Evolutionary conservation across 1,140 invertebrate genomes (phyloP).

Genomic region (Drosophila equinoxialis): DNA sequence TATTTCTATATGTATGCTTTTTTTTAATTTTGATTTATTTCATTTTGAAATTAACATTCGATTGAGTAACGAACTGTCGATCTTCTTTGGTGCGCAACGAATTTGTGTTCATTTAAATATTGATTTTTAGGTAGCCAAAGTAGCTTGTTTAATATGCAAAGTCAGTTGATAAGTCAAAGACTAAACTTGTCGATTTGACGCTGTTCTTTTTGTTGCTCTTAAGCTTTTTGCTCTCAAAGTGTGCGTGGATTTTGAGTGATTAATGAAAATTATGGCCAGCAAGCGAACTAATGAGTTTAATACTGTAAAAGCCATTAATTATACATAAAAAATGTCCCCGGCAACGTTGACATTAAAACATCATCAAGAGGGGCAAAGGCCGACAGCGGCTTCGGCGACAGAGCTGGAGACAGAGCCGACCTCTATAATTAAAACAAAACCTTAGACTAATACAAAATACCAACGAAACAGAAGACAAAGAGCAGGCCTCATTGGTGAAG

Average conservation of each 20-base stretch:
- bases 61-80: slow-evolving; percentile 74
- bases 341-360: slow-evolving; percentile 63
- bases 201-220: slow-evolving; percentile 34
- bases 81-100: slow-evolving; percentile 48
- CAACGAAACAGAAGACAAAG: slow-evolving; percentile 51
- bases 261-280: slow-evolving; percentile 78
- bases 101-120: slow-evolving; percentile 65
- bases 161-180: slow-evolving; percentile 44
- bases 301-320: slow-evolving; percentile 74
- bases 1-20: slow-evolving; percentile 13
- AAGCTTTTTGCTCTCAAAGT: slow-evolving; percentile 18
- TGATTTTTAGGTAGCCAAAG: slow-evolving; percentile 60
- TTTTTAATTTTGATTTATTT: slow-evolving; percentile 79
- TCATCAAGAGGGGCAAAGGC: slow-evolving; percentile 33
- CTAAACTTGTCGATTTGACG: slow-evolving; percentile 32
- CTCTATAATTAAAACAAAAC: slow-evolving; percentile 78
- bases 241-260: slow-evolving; percentile 73
- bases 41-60: slow-evolving; percentile 78
- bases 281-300: slow-evolving; percentile 82
- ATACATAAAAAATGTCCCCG: slow-evolving; percentile 29
- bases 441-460: slow-evolving; percentile 52
- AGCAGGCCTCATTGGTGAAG: slow-evolving; percentile 44
- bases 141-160: slow-evolving; percentile 67
- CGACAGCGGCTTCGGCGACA: not conserved
- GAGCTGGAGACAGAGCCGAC: slow-evolving; percentile 37